These are phyloP conservation scores for Spongilla lacustris DNA, from an alignment of 37 sponge, comb jelly and placozoan species.

Conservation along the genomic window DNA sequence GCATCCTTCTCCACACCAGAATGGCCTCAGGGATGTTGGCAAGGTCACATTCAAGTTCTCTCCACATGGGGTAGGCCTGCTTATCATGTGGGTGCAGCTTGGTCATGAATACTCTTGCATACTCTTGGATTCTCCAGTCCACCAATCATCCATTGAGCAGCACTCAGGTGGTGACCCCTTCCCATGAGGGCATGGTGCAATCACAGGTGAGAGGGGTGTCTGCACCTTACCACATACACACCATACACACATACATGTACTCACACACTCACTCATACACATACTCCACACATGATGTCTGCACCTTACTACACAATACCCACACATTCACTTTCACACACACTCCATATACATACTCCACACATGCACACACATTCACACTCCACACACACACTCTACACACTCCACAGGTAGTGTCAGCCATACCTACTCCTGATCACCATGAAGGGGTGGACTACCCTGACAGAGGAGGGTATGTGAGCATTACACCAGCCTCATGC, in stretches of 20 bases:
- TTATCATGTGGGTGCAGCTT: too few species aligned
- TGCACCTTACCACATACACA: neutral
- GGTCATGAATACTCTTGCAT: neutral
- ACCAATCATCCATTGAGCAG: neutral
- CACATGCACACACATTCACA: too few species aligned
- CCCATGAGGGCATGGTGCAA: neutral
- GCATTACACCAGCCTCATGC: too few species aligned
- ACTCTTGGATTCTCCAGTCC: neutral
- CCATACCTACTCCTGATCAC: neutral
- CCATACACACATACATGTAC: neutral
- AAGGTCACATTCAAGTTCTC: constrained; percentile 42
- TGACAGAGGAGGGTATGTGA: neutral
- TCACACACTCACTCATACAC: neutral
- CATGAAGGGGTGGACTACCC: neutral
- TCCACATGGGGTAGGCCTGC: neutral
- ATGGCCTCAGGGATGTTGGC: constrained; percentile 29
- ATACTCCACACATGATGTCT: neutral
- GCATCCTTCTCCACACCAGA: neutral
- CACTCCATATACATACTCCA: too few species aligned
- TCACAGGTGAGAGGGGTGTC: neutral
- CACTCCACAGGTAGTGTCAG: neutral
- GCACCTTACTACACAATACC: too few species aligned
- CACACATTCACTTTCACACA: too few species aligned
- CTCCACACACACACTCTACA: too few species aligned
- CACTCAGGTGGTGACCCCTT: neutral